Evolutionary conservation across 2,113 vertebrate genomes (phyloP).

Genomic region (Oenanthe melanoleuca): DNA sequence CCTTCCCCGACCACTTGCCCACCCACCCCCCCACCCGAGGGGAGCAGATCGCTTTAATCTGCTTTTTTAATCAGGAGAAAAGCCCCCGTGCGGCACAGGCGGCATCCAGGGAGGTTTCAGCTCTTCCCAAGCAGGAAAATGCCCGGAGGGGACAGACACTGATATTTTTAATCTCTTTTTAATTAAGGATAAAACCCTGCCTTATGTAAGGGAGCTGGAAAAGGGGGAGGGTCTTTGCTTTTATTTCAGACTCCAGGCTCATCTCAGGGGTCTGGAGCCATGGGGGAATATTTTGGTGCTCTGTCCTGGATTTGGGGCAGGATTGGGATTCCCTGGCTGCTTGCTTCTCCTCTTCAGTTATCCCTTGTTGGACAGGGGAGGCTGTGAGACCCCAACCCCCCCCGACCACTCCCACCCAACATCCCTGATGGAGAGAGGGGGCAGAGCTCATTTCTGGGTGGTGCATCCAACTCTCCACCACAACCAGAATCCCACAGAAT

Average conservation of each 20-base stretch:
- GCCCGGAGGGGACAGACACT: conserved; percentile 45
- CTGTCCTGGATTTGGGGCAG: neutral
- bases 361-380: too few species aligned
- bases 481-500: neutral
- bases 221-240: neutral
- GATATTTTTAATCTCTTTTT: conserved; percentile 79
- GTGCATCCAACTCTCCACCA: neutral
- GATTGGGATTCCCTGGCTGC: neutral
- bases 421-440: accelerated
- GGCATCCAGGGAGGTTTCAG: conserved; percentile 19
- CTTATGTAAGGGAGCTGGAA: conserved; percentile 39
- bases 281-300: neutral
- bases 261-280: neutral
- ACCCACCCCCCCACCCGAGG: neutral
- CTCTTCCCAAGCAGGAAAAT: conserved; percentile 40
- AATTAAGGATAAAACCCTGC: conserved; percentile 76
- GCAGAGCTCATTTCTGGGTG: neutral
- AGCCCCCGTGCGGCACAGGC: neutral
- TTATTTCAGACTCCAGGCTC: neutral
- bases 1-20: neutral
- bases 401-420: neutral
- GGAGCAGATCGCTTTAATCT: conserved; percentile 20
- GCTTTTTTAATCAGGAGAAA: conserved; percentile 42
- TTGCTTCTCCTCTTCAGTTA: neutral
- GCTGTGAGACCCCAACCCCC: neutral